Percentiles rank a stretch among this genome's conserved stretches.
phyloP scores from a whole-genome alignment of 2,113 vertebrate genomes.

The Hyperopisus bebe region DNA sequence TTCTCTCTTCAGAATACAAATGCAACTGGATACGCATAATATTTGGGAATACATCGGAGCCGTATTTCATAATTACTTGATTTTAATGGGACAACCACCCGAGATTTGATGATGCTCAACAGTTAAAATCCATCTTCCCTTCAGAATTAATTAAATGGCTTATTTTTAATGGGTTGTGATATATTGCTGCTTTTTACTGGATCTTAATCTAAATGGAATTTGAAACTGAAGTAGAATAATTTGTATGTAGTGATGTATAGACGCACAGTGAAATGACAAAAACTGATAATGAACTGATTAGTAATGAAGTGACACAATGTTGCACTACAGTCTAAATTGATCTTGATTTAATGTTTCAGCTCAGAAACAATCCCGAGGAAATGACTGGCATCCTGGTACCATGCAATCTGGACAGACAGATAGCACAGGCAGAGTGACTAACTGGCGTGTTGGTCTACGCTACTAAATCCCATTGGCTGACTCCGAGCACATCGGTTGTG shows the following conservation, averaged over 20 bases:
- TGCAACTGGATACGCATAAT: background rate
- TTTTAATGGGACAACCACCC: background rate
- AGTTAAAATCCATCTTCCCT: slow-evolving; percentile 1
- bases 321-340: background rate
- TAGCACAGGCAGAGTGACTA: background rate
- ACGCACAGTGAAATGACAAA: background rate
- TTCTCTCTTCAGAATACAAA: background rate
- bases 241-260: background rate
- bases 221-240: slow-evolving; percentile 13
- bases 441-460: background rate
- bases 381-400: background rate
- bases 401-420: too few species aligned
- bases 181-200: background rate
- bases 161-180: background rate
- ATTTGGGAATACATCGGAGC: background rate
- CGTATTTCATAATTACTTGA: background rate
- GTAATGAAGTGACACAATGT: background rate
- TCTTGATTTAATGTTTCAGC: slow-evolving; percentile 1
- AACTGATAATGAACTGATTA: background rate
- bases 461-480: background rate
- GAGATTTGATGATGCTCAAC: background rate
- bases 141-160: background rate
- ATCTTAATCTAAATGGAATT: background rate
- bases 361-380: background rate
- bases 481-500: background rate